Conservation (phyloP, 1,140 invertebrate species). For the Cardiocondyla obscurior region DNA sequence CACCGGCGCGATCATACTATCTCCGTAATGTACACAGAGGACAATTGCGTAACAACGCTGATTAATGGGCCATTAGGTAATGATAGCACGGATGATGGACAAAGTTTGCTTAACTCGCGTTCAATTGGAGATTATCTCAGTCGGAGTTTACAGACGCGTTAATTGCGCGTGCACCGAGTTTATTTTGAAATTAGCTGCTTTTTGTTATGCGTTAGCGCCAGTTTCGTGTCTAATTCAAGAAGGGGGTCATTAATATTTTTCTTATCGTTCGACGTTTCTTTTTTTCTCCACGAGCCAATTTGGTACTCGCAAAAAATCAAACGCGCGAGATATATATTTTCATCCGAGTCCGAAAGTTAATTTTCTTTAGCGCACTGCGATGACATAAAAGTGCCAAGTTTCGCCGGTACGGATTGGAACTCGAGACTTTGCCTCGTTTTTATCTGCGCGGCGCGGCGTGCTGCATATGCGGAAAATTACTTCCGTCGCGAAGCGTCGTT, state of each 20-base stretch:
- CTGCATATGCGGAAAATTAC: conserved; percentile 23
- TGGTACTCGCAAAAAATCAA: too few relatives aligned
- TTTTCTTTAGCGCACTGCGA: not conserved
- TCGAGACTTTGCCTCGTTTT: not conserved
- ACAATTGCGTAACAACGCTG: not conserved
- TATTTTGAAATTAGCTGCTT: not conserved
- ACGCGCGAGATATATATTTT: not conserved
- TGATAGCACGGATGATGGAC: conserved; percentile 2
- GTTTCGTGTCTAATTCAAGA: not conserved
- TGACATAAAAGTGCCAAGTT: not conserved
- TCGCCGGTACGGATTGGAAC: not conserved
- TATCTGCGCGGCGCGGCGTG: not conserved
- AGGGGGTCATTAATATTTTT: not conserved
- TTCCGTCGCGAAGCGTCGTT: conserved; percentile 9
- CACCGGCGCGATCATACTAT: not conserved
- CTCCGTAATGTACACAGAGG: not conserved
- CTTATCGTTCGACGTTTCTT: too few relatives aligned
- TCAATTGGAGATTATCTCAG: not conserved
- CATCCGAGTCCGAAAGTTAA: not conserved
- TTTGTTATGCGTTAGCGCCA: not conserved
- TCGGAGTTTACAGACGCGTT: not conserved
- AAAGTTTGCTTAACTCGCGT: conserved; percentile 10
- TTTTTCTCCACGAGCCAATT: too few relatives aligned
- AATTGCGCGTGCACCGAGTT: not conserved
- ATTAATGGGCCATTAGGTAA: conserved; percentile 34